Percentiles rank a stretch among this genome's conserved stretches.
phyloP scores from a whole-genome alignment of 2,888 invertebrate species.

The Leptopilina drosophilae region DNA sequence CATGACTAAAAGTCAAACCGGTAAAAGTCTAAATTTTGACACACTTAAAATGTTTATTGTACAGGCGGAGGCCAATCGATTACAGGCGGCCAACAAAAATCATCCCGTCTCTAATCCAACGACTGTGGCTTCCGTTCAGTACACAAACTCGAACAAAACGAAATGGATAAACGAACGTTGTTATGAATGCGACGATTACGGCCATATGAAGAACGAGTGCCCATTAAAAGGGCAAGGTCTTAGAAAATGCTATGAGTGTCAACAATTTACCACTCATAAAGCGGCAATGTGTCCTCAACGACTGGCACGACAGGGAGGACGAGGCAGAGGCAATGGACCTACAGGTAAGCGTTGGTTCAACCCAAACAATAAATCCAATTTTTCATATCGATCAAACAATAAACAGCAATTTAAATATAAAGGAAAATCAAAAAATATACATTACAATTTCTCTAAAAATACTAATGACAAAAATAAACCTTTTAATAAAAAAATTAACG shows the following conservation, averaged over 20 bases:
- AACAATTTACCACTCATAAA: constrained; percentile 37
- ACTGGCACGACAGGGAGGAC: constrained; percentile 7
- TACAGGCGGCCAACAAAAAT: not conserved
- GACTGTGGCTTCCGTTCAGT: constrained; percentile 1
- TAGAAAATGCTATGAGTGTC: constrained; percentile 47
- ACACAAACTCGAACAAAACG: not conserved
- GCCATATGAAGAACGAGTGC: constrained; percentile 51
- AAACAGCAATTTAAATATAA: not conserved
- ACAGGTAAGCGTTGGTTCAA: not conserved
- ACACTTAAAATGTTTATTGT: constrained; percentile 42
- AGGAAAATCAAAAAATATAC: not conserved
- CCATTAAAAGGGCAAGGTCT: constrained; percentile 43
- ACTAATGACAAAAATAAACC: not conserved
- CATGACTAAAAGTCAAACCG: constrained; percentile 31
- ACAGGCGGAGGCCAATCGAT: constrained; percentile 14
- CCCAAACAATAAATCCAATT: not conserved
- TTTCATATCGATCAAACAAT: not conserved
- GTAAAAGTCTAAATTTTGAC: constrained; percentile 44
- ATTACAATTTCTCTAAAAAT: not conserved
- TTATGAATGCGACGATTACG: constrained; percentile 51
- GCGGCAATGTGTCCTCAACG: constrained; percentile 32
- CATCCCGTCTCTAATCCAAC: not conserved
- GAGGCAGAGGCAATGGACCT: not conserved
- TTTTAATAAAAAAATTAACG: not conserved
- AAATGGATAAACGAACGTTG: constrained; percentile 17